Evolutionary conservation across 2,888 invertebrate genomes (phyloP), one percentile per base, ranked within the genome.

Genomic region (Scaptodrosophila latifasciaeformis): DNA sequence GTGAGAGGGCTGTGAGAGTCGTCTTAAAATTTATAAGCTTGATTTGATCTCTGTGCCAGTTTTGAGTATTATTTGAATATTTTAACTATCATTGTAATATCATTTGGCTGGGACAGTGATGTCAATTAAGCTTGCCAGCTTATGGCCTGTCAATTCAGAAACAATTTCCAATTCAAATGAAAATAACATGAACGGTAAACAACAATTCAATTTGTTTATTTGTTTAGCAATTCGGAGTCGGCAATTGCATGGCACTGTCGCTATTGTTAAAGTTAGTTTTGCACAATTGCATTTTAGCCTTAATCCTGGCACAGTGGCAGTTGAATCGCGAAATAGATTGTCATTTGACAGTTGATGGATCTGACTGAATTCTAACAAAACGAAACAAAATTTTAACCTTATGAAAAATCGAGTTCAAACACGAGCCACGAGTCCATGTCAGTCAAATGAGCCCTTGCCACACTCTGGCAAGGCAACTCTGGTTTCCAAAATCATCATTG

Each of bases 141-240:
- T 2, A 31, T 30, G 24, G 24, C 30, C 24, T 40, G 12, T 46
- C 39, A 52, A 46, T 51, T 59, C 31, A 24, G 44, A 52, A 61
- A 42, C 55, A 44, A 56, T 49, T 61, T 43, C 37, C 29, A 62
- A 62, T 66, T 74, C 68, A 60, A 72, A 70, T 59, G 62, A 60
- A 58, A 68, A 68, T 70, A 74, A 66, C 72, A 74, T 66, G 74
- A 74, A 68, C 58, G 53, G 69, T 59, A 74, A 77, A 77, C 68
- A 77, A 74, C 74, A 68, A 77, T 77, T 77, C 71, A 74, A 74
- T 77, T 74, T 67, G 68, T 74, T 74, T 77, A 70, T 74, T 74
- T 77, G 60, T 62, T 56, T 64, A 66, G 59, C 67, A 72, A 70
- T 67, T 67, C 67, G 65, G 49, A 50, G 12, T 63, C 46, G 58